Percentiles rank a stretch among this genome's conserved stretches.
Conservation (phyloP, 1,140 invertebrate genomes). For the Daktulosphaira vitifoliae region DNA sequence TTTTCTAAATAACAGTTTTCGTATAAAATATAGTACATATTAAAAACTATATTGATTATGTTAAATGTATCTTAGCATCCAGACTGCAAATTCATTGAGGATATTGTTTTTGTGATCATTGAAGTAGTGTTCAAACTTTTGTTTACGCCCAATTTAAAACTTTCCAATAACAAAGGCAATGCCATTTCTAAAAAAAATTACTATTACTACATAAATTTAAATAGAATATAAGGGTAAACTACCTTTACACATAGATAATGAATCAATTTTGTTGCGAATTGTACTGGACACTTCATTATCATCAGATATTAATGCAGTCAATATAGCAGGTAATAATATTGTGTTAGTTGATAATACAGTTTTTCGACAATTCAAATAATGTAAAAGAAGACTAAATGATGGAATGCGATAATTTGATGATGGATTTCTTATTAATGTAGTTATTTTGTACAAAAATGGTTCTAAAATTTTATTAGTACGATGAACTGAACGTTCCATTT, state of each 20-base stretch:
- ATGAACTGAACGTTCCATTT: slow-evolving; percentile 16
- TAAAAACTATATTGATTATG: too few species aligned
- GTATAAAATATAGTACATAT: too few species aligned
- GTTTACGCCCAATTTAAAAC: slow-evolving; percentile 72
- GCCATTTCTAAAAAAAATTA: slow-evolving; percentile 65
- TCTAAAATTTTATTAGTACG: slow-evolving; percentile 20
- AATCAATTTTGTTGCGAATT: slow-evolving; percentile 25
- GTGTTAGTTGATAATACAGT: slow-evolving; percentile 1
- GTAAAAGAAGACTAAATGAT: slow-evolving; percentile 12
- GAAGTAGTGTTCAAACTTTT: slow-evolving; percentile 66
- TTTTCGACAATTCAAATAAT: slow-evolving; percentile 16
- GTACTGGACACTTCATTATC: slow-evolving; percentile 24
- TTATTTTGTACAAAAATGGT: slow-evolving; percentile 20
- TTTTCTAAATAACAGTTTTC: too few species aligned
- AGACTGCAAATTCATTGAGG: slow-evolving; percentile 70
- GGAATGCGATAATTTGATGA: slow-evolving; percentile 18
- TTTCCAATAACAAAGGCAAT: slow-evolving; percentile 62
- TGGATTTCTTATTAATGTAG: slow-evolving; percentile 9
- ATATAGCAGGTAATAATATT: slow-evolving; percentile 2
- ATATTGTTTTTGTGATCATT: slow-evolving; percentile 69
- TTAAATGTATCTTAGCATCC: slow-evolving; percentile 65
- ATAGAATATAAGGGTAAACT: background rate
- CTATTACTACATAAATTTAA: background rate
- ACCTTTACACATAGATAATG: slow-evolving; percentile 24
- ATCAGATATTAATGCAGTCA: slow-evolving; percentile 12